phyloP scores from a whole-genome alignment of 64 coral and sea anemone genomes.

The Hydrozoanthus tunicans region DNA sequence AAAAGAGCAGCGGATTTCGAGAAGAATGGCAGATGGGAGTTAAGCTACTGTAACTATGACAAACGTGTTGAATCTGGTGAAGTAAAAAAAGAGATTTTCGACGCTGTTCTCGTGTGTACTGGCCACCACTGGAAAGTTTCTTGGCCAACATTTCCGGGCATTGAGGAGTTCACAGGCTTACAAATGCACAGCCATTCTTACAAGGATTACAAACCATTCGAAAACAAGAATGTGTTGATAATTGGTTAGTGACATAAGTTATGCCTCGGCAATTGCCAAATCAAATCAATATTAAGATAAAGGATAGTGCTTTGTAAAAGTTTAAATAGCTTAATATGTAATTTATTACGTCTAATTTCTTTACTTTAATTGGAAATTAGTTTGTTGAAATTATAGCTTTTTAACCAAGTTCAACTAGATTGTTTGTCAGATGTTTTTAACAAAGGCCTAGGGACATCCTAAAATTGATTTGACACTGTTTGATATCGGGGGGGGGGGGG shows the following conservation, averaged over 20 bases:
- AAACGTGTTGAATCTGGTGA: not conserved
- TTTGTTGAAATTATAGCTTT: too few relatives aligned
- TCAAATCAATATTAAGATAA: too few relatives aligned
- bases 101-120: conserved; percentile 78
- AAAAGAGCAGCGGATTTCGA: conserved; percentile 65
- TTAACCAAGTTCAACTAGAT: too few relatives aligned
- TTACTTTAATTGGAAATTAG: too few relatives aligned
- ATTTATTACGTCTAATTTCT: too few relatives aligned
- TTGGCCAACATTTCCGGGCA: conserved; percentile 78
- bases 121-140: conserved; percentile 83
- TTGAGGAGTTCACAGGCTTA: conserved; percentile 63
- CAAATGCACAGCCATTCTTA: conserved; percentile 92
- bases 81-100: conserved; percentile 63
- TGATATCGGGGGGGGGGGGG: too few relatives aligned
- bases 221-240: conserved; percentile 66
- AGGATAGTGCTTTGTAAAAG: too few relatives aligned
- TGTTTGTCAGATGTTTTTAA: too few relatives aligned
- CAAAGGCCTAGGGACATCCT: too few relatives aligned
- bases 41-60: conserved; percentile 4
- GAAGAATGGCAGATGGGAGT: conserved; percentile 69
- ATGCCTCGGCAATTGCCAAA: too few relatives aligned
- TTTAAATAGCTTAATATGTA: too few relatives aligned
- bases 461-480: too few relatives aligned
- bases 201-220: conserved; percentile 80
- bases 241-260: conserved; percentile 51